Percentiles rank a stretch among this genome's conserved stretches.
phyloP scores from a whole-genome alignment of 2,113 vertebrate species.

The Plecturocebus donacophilus region DNA sequence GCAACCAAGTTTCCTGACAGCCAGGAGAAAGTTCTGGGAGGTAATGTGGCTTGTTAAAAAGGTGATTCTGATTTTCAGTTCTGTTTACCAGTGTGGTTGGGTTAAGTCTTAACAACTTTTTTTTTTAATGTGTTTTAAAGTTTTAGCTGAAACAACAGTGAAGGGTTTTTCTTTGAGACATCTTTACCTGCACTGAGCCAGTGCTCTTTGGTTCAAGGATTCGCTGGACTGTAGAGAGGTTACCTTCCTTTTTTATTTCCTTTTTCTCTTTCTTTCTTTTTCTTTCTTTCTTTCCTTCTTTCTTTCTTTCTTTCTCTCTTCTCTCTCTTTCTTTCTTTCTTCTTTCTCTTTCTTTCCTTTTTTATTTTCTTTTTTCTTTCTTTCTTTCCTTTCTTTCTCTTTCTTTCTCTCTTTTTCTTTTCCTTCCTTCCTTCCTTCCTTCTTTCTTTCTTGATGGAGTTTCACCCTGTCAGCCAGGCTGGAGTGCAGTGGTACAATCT shows the following conservation, averaged over 20 bases:
- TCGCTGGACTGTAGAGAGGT: not conserved
- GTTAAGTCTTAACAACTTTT: not conserved
- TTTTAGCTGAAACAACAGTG: not conserved
- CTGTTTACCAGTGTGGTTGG: not conserved
- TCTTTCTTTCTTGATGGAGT: too few species aligned
- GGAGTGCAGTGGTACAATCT: too few species aligned
- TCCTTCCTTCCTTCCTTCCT: too few species aligned
- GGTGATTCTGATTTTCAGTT: not conserved
- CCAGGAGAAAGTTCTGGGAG: not conserved
- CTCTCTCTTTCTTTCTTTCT: too few species aligned
- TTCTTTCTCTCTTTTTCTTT: too few species aligned
- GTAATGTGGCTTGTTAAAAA: not conserved
- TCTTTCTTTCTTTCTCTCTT: too few species aligned
- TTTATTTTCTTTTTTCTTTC: too few species aligned
- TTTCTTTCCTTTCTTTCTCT: too few species aligned
- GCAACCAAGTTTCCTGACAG: not conserved
- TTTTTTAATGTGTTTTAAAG: not conserved
- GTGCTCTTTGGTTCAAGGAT: not conserved
- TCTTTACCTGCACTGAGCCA: not conserved
- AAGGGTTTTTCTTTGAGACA: not conserved
- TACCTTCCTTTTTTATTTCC: not conserved
- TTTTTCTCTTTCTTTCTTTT: accelerated
- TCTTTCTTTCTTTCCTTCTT: too few species aligned
- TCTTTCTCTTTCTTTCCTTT: not conserved
- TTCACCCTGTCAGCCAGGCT: too few species aligned